Evolutionary conservation across 64 coral and sea anemone genomes (phyloP), one percentile per base, ranked within the genome.

Genomic region (Catalaphyllia jardinei): DNA sequence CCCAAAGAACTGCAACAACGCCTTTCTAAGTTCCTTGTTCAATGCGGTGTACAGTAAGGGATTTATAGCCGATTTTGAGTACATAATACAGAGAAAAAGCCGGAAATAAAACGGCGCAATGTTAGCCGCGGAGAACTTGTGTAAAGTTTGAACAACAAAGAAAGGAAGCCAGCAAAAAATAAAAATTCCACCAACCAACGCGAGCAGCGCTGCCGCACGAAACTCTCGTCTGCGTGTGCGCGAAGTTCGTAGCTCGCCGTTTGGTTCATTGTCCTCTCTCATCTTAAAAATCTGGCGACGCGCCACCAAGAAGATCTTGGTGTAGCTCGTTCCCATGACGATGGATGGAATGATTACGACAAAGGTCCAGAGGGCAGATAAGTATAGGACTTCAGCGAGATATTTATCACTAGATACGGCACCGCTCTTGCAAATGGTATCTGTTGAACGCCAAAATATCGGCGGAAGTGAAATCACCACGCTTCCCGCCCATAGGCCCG

Each of bases 111-210:
- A 78, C 11, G 79, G 80, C 11, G 87, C 91, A 25, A 97, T 88
- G 29, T 93, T 76, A 2, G 87, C 73, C 73, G 82, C 18, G 7
- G 95, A 93, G 75, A 97, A 97, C 67, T 97, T 97, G 2, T 79
- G 71, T 33, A 97, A 50, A 33, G 95, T 97, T 85, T 92, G 91
- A 52, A 97, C 95, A 51, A 97, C 91, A 24, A 97, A 97, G 27
- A 97, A 97, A 10, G 95, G 95, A 24, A 97, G 81, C 95, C 95
- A 97, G 22, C 95, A 97, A 0, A 97, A 73, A 15, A 97, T 82
- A 61, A 97, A 97, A 78, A 97, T 86, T 0, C 95, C 95, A 31
- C 95, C 95, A 5, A 97, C 87, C 77, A 97, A 79, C 24, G 95
- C 95, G 60, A 97, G 92, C 35, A 97, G 82, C 5, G 82, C 95